Percentiles rank a stretch among this genome's conserved stretches.
Conservation (phyloP, 2,113 vertebrate genomes). For the Girardinichthys multiradiatus region DNA sequence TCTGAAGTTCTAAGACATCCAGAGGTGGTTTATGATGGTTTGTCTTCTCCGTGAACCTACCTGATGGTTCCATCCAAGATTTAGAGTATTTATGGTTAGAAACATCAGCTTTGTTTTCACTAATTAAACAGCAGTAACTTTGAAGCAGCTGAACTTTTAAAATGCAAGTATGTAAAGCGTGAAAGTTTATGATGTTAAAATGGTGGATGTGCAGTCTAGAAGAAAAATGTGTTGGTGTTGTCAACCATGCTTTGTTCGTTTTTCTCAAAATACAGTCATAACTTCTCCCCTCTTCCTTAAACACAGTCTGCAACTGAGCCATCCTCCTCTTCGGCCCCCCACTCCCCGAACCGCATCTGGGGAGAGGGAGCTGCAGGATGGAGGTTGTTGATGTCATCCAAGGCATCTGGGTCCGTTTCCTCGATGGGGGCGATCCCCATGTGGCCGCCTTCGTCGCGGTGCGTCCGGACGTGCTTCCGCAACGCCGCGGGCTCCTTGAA, state of each 20-base stretch:
- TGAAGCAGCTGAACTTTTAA: not conserved
- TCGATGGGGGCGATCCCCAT: slow-evolving; percentile 54
- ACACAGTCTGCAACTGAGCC: slow-evolving; percentile 77
- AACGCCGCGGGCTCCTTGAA: slow-evolving; percentile 82
- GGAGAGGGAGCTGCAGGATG: slow-evolving; percentile 75
- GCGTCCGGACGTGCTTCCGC: slow-evolving; percentile 81
- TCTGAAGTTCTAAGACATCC: too few relatives aligned
- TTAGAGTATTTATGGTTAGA: too few relatives aligned
- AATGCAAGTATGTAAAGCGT: not conserved
- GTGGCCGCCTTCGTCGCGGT: slow-evolving; percentile 73
- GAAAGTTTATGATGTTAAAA: not conserved
- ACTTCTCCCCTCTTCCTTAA: slow-evolving; percentile 34
- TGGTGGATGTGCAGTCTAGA: not conserved
- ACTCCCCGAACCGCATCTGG: slow-evolving; percentile 82
- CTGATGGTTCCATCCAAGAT: too few relatives aligned
- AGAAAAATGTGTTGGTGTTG: not conserved
- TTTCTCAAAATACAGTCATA: not conserved
- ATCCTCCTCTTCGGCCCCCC: slow-evolving; percentile 80
- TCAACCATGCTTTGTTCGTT: not conserved
- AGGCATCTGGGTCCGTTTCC: slow-evolving; percentile 62
- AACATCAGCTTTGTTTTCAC: too few relatives aligned
- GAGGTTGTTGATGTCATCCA: slow-evolving; percentile 74
- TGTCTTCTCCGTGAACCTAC: too few relatives aligned
- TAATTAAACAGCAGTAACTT: too few relatives aligned
- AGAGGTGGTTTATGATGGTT: too few relatives aligned